phyloP scores from a whole-genome alignment of 2,888 invertebrate genomes.

The Trypoxylon attenuatum region DNA sequence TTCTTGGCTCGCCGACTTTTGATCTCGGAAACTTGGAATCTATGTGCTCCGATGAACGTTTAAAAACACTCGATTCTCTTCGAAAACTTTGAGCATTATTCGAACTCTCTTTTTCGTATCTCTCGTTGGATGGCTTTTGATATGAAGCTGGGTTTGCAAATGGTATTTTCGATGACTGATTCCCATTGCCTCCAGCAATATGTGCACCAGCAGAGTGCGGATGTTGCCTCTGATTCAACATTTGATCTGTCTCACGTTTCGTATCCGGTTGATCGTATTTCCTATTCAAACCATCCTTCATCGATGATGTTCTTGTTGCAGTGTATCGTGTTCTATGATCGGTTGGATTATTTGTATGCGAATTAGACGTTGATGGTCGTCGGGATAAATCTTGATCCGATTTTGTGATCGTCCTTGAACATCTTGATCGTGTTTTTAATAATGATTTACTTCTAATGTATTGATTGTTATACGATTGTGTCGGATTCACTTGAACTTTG shows the following conservation, averaged over 20 bases:
- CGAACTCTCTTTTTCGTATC: neutral
- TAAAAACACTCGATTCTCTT: conserved; percentile 29
- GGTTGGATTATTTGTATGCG: conserved; percentile 1
- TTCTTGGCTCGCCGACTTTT: conserved; percentile 26
- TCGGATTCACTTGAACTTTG: conserved; percentile 21
- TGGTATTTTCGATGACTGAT: neutral
- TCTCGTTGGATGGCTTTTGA: conserved; percentile 1
- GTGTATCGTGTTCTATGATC: neutral
- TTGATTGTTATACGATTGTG: conserved; percentile 27
- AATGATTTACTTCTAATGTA: conserved; percentile 24
- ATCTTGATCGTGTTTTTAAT: conserved; percentile 21
- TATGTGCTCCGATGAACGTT: conserved; percentile 19
- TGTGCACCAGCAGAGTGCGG: too few species aligned
- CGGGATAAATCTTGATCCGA: conserved; percentile 14
- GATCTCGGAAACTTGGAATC: conserved; percentile 4
- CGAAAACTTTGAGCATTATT: conserved; percentile 27
- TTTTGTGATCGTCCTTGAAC: conserved; percentile 9
- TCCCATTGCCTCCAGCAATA: neutral
- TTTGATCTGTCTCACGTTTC: neutral
- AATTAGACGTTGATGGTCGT: conserved; percentile 5
- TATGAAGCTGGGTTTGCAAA: neutral
- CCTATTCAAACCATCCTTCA: neutral
- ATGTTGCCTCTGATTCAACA: neutral
- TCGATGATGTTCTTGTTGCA: neutral
- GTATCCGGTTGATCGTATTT: neutral